These are phyloP conservation scores for Slavum lentiscoides DNA, from an alignment of 2,888 invertebrate species.

Conservation along the genomic window DNA sequence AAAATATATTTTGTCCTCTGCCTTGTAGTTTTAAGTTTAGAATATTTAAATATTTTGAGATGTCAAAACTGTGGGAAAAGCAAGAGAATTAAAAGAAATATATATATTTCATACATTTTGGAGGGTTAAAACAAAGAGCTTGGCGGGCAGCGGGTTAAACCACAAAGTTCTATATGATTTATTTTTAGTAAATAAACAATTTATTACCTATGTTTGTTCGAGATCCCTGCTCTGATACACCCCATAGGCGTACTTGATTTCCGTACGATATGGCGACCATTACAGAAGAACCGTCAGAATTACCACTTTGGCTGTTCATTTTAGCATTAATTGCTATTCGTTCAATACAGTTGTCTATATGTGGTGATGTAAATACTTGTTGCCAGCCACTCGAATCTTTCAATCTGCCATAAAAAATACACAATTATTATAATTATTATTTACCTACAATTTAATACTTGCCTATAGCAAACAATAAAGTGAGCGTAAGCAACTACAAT, in stretches of 20 bases:
- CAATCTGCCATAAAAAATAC: constrained; percentile 64
- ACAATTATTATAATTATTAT: not conserved
- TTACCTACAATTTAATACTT: constrained; percentile 56
- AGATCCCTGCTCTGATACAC: constrained; percentile 75
- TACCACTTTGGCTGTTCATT: constrained; percentile 61
- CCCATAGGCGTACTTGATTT: constrained; percentile 77
- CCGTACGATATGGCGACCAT: constrained; percentile 84
- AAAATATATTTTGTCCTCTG: too few relatives aligned
- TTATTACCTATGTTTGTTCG: constrained; percentile 71
- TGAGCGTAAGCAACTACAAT: constrained; percentile 95
- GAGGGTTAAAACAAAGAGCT: too few relatives aligned
- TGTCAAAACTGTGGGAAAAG: too few relatives aligned
- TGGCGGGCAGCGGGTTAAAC: too few relatives aligned
- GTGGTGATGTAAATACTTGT: constrained; percentile 88
- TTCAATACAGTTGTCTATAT: constrained; percentile 86
- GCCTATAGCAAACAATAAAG: constrained; percentile 93
- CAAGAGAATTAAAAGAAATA: too few relatives aligned
- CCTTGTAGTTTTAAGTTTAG: too few relatives aligned
- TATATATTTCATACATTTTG: too few relatives aligned
- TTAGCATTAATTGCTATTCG: constrained; percentile 79
- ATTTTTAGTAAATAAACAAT: not conserved
- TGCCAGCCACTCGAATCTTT: constrained; percentile 98
- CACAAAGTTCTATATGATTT: too few relatives aligned
- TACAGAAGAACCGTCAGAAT: constrained; percentile 65
- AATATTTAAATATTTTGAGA: too few relatives aligned